Evolutionary conservation across 2,888 invertebrate species (phyloP).

Genomic region (Caenorhabditis sp.): DNA sequence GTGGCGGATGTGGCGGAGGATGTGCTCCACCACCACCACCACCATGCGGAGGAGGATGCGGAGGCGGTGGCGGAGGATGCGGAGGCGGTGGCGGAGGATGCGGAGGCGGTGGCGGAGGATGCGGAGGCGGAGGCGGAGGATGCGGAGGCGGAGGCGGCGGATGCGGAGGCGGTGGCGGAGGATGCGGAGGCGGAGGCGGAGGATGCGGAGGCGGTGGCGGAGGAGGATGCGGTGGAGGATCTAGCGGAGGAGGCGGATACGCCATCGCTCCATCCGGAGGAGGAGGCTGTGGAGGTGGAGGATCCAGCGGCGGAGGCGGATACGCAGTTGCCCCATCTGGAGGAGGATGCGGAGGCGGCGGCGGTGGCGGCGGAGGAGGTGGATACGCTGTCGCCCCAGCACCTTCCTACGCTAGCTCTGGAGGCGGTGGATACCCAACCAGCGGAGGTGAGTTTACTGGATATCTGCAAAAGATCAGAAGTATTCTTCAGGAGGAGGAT

Average conservation of each 20-base stretch:
- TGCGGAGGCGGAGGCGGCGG: slow-evolving; percentile 33
- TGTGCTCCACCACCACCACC: slow-evolving; percentile 27
- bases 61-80: slow-evolving; percentile 51
- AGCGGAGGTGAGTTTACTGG: slow-evolving; percentile 24
- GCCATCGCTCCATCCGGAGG: too few relatives aligned
- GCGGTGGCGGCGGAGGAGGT: slow-evolving; percentile 36
- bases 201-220: slow-evolving; percentile 24
- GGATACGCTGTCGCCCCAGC: slow-evolving; percentile 37
- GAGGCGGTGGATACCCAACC: slow-evolving; percentile 55
- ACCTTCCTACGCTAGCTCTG: slow-evolving; percentile 25
- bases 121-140: slow-evolving; percentile 21
- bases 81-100: slow-evolving; percentile 28
- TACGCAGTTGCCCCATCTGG: slow-evolving; percentile 55
- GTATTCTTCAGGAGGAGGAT: slow-evolving; percentile 43
- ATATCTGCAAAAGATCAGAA: too few relatives aligned
- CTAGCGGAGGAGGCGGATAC: slow-evolving; percentile 19
- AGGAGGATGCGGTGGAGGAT: slow-evolving; percentile 33
- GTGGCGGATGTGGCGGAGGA: slow-evolving; percentile 38
- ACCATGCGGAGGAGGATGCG: slow-evolving; percentile 43
- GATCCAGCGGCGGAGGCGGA: slow-evolving; percentile 46
- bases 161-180: slow-evolving; percentile 30
- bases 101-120: slow-evolving; percentile 24
- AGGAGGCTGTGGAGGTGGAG: slow-evolving; percentile 46
- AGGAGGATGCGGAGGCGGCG: slow-evolving; percentile 29
- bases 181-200: slow-evolving; percentile 18